Conservation (phyloP, 2,888 invertebrate species). For the Latrodectus hesperus region DNA sequence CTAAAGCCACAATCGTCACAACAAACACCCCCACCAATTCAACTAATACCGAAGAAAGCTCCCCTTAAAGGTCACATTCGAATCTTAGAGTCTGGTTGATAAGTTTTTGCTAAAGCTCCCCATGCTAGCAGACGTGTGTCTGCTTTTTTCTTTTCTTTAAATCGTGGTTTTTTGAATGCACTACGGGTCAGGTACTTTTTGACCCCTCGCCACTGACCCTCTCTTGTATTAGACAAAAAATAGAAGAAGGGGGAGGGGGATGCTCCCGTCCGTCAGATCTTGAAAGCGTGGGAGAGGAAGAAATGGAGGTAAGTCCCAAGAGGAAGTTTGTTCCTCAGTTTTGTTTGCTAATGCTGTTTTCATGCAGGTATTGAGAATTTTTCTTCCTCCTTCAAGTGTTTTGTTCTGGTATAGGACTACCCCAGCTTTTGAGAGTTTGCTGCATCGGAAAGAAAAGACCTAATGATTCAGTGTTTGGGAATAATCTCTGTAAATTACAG, state of each 20-base stretch:
- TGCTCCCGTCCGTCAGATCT: slow-evolving; percentile 5
- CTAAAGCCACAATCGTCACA: slow-evolving; percentile 47
- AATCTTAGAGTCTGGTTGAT: not conserved
- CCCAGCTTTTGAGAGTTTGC: too few relatives aligned
- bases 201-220: slow-evolving; percentile 47
- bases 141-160: not conserved
- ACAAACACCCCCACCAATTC: slow-evolving; percentile 29
- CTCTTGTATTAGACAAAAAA: slow-evolving; percentile 4
- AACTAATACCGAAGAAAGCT: not conserved
- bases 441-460: too few relatives aligned
- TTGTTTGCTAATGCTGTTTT: slow-evolving; percentile 48
- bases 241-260: not conserved
- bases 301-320: not conserved
- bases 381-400: not conserved
- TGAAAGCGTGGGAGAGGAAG: slow-evolving; percentile 48
- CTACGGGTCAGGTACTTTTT: slow-evolving; percentile 61
- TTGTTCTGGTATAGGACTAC: not conserved
- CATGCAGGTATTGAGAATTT: slow-evolving; percentile 18
- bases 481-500: too few relatives aligned
- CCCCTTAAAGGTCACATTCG: not conserved
- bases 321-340: slow-evolving; percentile 60
- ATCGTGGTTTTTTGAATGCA: slow-evolving; percentile 27
- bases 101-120: not conserved
- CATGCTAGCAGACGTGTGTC: slow-evolving; percentile 10
- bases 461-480: too few relatives aligned